Base-by-base conservation (phyloP, 1,140 invertebrate species). In the Ips typographus region DNA sequence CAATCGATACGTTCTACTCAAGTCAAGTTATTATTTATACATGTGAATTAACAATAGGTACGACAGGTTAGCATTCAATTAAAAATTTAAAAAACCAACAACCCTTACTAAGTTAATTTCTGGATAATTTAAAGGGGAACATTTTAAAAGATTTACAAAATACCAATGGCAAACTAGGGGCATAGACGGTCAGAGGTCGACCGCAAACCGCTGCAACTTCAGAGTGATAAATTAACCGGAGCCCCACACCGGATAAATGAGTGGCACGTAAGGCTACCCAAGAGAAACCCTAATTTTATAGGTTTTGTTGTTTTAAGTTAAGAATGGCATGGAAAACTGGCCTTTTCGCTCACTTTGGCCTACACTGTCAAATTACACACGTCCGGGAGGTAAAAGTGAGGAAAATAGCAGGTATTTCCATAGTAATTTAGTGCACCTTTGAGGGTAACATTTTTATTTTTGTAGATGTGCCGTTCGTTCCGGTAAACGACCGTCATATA, bases 161-260 rank as follows among this genome's bases (percentile, higher is more conserved):
- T 55, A 55, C n/a, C 52, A 55, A 55, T 55, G 37, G 37, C 52
- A 38, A 49, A 49, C 44, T 49, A 55, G 52, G 37, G 37, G 37
- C 52, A 55, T 55, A 55, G 52, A 55, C 52, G 52, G 52, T 55
- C 52, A 55, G 52, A 55, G 52, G 52, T 55, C 52, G 52, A 55
- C 52, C 52, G 52, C 52, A 55, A 55, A 55, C 52, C 52, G 52
- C 52, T 2, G 6, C 52, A 55, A 55, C 52, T 55, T 37, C n/a
- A 47, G 52, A 37, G n/a, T 55, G 37, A 55, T 55, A 55, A 55
- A 55, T 55, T 55, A 55, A 55, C 52, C 52, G 37, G 22, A 37
- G 36, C 52, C 37, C 37, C 8, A 37, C 8, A 36, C 52, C 37
- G 52, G 52, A 55, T 55, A 55, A 55, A 55, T 55, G 52, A 55